Evolutionary conservation across 2,113 vertebrate genomes (phyloP).

Genomic region (Ceyx cyanopectus): DNA sequence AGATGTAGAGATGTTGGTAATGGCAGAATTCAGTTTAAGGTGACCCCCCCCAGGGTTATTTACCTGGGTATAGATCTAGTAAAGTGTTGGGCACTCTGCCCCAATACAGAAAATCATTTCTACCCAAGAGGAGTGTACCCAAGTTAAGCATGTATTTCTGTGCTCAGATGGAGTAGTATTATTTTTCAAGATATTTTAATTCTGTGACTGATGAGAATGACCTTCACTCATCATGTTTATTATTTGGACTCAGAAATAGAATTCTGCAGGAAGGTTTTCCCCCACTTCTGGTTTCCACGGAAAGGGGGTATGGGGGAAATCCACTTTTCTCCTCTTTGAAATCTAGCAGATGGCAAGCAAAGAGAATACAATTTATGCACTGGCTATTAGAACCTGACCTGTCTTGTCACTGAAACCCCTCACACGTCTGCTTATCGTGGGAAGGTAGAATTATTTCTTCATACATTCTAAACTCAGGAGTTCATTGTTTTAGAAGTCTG

Average conservation of each 20-base stretch:
- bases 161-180: background rate
- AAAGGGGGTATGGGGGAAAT: background rate
- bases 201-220: background rate
- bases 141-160: background rate
- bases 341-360: background rate
- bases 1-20: background rate
- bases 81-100: background rate
- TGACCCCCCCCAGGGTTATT: background rate
- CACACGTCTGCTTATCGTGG: background rate
- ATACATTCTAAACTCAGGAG: background rate
- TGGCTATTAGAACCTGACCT: background rate
- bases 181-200: slow-evolving; percentile 14
- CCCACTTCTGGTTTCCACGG: background rate
- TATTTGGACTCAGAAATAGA: background rate
- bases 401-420: background rate
- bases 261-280: background rate
- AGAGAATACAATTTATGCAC: background rate
- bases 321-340: background rate
- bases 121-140: background rate
- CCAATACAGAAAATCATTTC: background rate
- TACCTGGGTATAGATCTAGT: background rate
- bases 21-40: background rate
- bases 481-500: background rate
- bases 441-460: background rate
- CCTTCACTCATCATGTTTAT: background rate